Evolutionary conservation across 2,888 invertebrate genomes (phyloP), one percentile per base, ranked within the genome.

Genomic region (Ferdinandea cuprea): DNA sequence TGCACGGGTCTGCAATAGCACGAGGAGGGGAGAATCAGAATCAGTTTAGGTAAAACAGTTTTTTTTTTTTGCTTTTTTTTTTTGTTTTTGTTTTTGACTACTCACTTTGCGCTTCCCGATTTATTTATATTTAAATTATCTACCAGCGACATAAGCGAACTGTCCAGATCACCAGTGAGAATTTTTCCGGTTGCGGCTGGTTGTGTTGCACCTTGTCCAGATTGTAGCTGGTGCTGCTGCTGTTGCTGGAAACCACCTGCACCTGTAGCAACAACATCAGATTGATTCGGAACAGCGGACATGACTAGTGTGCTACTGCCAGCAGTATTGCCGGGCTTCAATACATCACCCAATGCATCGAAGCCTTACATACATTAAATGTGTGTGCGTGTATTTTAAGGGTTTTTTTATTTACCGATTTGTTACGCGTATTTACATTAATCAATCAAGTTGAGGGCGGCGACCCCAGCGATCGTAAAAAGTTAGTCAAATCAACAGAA

Each of bases 71-170:
- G 74, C 35, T 44, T 42, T 30, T 44, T 37, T 11, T 54, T 44
- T 65, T 30, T 32, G 44, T 46, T 56, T 52, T 44, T 30, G 37
- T 63, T 42, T 52, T 59, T 48, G 65, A 85, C 86, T 89, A 93
- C 95, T 94, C 92, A 96, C 96, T 96, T 95, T 89, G 89, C 89
- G 88, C 88, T 90, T 87, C 89, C 89, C 86, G 94, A 94, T 91
- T 95, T 95, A 92, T 96, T 96, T 88, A 97, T 97, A 87, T 95
- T 94, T 87, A 99, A 93, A 92, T 98, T 98, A 92, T 98, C 97
- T 84, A 98, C 98, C 87, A 99, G 92, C 86, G 96, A 96, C 85
- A 98, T 98, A 81, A 98, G 94, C 87, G 97, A 98, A 87, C 97
- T 96, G 90, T 99, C 98, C 90, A 99, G 92, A 91, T 98, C 98